Evolutionary conservation across 2,113 vertebrate species (phyloP), one percentile per base, ranked within the genome.

Genomic region (Saguinus midas): DNA sequence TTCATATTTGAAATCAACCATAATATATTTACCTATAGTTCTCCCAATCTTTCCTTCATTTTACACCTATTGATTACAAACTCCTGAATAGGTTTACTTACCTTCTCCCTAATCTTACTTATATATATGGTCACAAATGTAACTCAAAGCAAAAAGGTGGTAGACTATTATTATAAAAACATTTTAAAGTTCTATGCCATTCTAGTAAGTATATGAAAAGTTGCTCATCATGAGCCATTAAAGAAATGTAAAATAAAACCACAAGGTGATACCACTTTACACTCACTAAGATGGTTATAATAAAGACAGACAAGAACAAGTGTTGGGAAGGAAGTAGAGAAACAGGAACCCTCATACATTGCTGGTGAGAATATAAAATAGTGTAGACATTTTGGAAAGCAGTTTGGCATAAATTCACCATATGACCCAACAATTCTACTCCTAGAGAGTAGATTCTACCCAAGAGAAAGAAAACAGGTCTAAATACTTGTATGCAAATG

Each of bases 211-310:
- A 86, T 0, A 81, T 52, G 5, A 86, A 91, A 93, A 91, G 14
- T 61, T 73, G 45, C 4, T 94, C 32, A 92, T 70, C n/a, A 90
- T 82, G 75, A 91, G 37, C 21, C 73, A 88, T 61, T 40, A 72
- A 52, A 32, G 25, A 95, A 96, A 91, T 78, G 29, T 8, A 94
- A 87, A 92, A 78, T 81, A 64, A 97, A 96, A 90, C 43, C 18
- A 64, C 43, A 90, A 16, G 43, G 27, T 84, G 45, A 87, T 61
- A 92, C 57, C n/a, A 96, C 21, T 79, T 96, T 27, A 87, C 8
- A 94, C 11, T 11, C 37, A 90, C 55, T 83, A 92, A 96, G 16
- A 93, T n/a, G 37, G 21, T 25, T n/a, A 78, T 35, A 70, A 92
- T 10, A 27, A 75, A 84, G 55, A 75, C 16, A 83, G 32, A 87